Base-by-base conservation (phyloP, 2,113 vertebrate species). In the Brevimyrus niger region DNA sequence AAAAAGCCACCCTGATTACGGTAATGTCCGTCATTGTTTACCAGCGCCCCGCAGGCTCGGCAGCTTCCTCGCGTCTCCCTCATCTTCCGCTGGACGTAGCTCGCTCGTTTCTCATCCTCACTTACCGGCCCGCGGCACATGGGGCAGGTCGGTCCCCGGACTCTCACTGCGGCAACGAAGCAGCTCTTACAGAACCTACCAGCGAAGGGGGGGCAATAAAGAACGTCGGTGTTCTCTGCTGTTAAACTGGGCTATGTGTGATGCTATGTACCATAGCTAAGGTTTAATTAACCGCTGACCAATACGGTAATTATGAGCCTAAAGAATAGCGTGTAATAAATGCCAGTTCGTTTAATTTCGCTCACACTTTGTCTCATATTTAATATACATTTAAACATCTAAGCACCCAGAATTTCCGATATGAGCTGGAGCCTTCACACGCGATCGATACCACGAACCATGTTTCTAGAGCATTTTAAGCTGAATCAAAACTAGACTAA, bases 131-230 rank as follows among this genome's bases (percentile, higher is more conserved):
- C 82, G 3, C 92, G 31, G 47, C 92, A 92, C 88, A 92, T 6
- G 2, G 91, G 92, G 23, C 92, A 92, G 19, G 82, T 84, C 10
- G 65, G 91, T 4, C 91, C 91, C 46, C 38, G 90, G 47, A 76
- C 73, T 50, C 65, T 87, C 73, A 92, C 89, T 4, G 92, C 91
- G 1, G 42, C 48, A 85, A 87, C n/a, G 19, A 92, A 90, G 48
- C 92, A 92, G 19, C 82, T 73, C 35, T 47, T 90, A 44, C 92
- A 92, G 89, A 92, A 92, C 27, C 92, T 92, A 87, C 19, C 31
- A 15, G 42, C 13, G 3, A 61, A n/a, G 27, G 50, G 42, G 6
- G 47, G 47, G 50, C 27, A 10, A 58, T 31, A 84, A 69, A 31
- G n/a, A 31, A 27, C 27, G n/a, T 31, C n/a, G 61, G 61, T 31